Conservation (phyloP, 2,888 invertebrate genomes). For the Clusia tigrina region DNA sequence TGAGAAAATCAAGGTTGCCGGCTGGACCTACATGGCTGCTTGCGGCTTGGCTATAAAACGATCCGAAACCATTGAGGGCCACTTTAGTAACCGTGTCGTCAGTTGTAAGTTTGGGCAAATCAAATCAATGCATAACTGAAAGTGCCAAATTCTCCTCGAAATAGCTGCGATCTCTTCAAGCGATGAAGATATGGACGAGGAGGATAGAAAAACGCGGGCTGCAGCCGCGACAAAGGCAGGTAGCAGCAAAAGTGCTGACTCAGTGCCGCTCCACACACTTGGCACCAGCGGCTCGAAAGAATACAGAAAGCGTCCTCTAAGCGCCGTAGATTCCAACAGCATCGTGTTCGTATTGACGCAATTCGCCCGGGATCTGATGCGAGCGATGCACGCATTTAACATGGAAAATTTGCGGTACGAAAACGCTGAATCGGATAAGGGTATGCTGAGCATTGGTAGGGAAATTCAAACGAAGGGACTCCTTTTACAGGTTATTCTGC, state of each 20-base stretch:
- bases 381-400: conserved; percentile 70
- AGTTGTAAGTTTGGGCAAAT: too few relatives aligned
- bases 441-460: conserved; percentile 68
- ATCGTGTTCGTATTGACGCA: conserved; percentile 71
- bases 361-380: conserved; percentile 79
- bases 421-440: conserved; percentile 52
- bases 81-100: background rate
- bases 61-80: conserved; percentile 67
- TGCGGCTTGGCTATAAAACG: conserved; percentile 84
- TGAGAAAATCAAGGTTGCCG: conserved; percentile 96
- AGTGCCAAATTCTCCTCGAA: background rate
- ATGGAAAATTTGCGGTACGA: conserved; percentile 69
- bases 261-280: background rate
- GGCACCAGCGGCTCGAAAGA: background rate
- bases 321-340: background rate
- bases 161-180: background rate
- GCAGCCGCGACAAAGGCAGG: background rate
- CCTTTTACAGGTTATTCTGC: too few relatives aligned
- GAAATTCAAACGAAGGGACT: too few relatives aligned
- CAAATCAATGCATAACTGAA: background rate
- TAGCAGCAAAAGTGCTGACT: background rate
- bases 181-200: background rate
- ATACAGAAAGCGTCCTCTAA: background rate
- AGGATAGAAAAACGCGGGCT: too few relatives aligned
- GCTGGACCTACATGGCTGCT: conserved; percentile 97